Conservation (phyloP, 1,140 invertebrate genomes). For the Tetramorium simillimum region DNA sequence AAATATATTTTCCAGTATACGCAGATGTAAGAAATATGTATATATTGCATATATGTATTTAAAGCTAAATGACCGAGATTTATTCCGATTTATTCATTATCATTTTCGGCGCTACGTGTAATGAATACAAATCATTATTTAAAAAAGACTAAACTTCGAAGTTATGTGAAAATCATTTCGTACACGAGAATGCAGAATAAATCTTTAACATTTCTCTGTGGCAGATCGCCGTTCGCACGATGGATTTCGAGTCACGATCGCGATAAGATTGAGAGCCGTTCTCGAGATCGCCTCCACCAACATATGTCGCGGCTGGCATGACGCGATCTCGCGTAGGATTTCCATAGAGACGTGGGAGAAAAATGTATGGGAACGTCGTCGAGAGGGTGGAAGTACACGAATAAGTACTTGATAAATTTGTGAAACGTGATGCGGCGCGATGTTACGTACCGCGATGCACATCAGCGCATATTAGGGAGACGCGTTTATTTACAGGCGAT, state of each 20-base stretch:
- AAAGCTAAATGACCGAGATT: neutral
- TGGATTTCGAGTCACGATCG: slow-evolving; percentile 55
- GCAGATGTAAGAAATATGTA: neutral
- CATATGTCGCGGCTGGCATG: slow-evolving; percentile 36
- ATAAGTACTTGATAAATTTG: slow-evolving; percentile 32
- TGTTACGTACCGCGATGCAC: neutral
- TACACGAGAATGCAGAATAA: slow-evolving; percentile 20
- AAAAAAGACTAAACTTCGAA: neutral
- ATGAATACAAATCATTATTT: neutral
- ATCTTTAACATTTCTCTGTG: slow-evolving; percentile 8
- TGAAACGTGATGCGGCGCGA: neutral
- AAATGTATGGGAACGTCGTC: slow-evolving; percentile 36
- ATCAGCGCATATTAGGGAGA: neutral
- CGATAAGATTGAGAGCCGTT: slow-evolving; percentile 48
- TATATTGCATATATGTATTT: neutral
- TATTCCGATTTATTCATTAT: neutral
- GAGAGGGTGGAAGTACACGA: slow-evolving; percentile 27
- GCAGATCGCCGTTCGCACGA: slow-evolving; percentile 23
- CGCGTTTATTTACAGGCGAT: slow-evolving; percentile 35
- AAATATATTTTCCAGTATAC: neutral
- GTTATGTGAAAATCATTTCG: neutral
- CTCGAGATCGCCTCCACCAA: slow-evolving; percentile 23
- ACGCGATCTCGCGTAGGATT: slow-evolving; percentile 26
- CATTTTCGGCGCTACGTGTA: neutral
- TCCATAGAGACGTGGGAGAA: slow-evolving; percentile 15